phyloP scores from a whole-genome alignment of 2,888 invertebrate genomes.

The Himalopsyche tibetana region DNA sequence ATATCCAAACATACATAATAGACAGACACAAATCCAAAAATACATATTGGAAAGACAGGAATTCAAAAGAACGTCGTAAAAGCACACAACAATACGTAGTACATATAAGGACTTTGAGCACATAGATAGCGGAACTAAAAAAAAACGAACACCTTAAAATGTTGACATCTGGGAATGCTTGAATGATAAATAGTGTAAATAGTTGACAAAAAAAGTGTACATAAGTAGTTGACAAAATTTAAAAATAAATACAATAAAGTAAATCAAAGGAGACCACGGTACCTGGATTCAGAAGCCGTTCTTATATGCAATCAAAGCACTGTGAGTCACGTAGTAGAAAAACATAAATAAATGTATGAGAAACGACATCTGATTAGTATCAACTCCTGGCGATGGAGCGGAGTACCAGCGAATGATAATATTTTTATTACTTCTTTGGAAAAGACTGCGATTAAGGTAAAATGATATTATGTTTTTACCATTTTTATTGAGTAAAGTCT shows the following conservation, averaged over 20 bases:
- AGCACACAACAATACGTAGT: no score
- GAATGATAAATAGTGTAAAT: no score
- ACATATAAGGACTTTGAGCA: no score
- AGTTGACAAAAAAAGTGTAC: no score
- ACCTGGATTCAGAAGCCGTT: background rate
- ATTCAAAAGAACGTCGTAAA: no score
- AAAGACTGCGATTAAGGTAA: conserved; percentile 54
- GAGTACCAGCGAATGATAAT: conserved; percentile 44
- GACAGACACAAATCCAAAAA: no score
- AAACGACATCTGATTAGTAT: conserved; percentile 50
- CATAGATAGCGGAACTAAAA: no score
- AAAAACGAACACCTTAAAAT: no score
- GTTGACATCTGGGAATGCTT: no score
- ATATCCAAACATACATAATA: no score
- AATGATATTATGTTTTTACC: conserved; percentile 54
- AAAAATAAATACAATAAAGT: background rate
- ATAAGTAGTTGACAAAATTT: no score
- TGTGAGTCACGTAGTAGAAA: conserved; percentile 52
- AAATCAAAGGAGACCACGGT: background rate
- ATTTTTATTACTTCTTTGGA: conserved; percentile 58
- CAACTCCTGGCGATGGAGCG: conserved; percentile 24
- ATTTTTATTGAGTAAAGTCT: conserved; percentile 53
- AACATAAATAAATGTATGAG: conserved; percentile 46
- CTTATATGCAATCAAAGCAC: conserved; percentile 42
- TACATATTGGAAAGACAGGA: no score